Evolutionary conservation across 2,888 invertebrate species (phyloP).

Genomic region (Metellina segmentata): DNA sequence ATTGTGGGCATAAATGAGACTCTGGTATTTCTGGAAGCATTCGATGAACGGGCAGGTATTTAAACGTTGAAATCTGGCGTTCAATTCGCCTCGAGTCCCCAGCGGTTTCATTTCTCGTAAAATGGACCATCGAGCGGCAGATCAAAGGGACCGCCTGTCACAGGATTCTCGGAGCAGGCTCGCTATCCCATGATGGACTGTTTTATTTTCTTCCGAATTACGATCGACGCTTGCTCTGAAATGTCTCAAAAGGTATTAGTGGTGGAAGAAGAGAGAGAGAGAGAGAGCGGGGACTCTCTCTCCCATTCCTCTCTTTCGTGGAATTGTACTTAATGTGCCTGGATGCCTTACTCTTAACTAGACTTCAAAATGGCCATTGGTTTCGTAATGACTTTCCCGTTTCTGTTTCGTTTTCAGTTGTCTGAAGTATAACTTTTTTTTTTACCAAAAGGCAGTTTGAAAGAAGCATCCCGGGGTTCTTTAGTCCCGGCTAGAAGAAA

Average conservation of each 20-base stretch:
- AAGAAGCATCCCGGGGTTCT: too few species aligned
- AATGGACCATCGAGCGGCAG: constrained; percentile 66
- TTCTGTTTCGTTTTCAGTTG: constrained; percentile 8
- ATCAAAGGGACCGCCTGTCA: constrained; percentile 60
- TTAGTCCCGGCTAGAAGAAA: too few species aligned
- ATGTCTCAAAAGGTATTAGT: constrained; percentile 54
- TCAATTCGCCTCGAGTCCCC: constrained; percentile 42
- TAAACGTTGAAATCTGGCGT: constrained; percentile 45
- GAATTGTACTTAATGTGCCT: constrained; percentile 8
- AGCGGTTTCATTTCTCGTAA: constrained; percentile 32
- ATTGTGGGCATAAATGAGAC: constrained; percentile 33
- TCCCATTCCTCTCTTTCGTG: background rate
- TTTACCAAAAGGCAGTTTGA: too few species aligned
- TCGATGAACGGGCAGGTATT: constrained; percentile 39
- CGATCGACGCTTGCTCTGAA: constrained; percentile 17
- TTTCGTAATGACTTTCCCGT: constrained; percentile 5
- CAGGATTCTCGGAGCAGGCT: constrained; percentile 16
- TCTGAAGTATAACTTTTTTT: background rate
- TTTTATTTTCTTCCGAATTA: constrained; percentile 63
- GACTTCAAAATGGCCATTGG: constrained; percentile 33
- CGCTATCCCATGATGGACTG: constrained; percentile 43
- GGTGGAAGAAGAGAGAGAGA: too few species aligned
- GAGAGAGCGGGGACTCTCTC: background rate
- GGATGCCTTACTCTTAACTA: constrained; percentile 15
- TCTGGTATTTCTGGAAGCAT: background rate